phyloP scores from a whole-genome alignment of 2,888 invertebrate genomes.

The Silvanus unidentatus region DNA sequence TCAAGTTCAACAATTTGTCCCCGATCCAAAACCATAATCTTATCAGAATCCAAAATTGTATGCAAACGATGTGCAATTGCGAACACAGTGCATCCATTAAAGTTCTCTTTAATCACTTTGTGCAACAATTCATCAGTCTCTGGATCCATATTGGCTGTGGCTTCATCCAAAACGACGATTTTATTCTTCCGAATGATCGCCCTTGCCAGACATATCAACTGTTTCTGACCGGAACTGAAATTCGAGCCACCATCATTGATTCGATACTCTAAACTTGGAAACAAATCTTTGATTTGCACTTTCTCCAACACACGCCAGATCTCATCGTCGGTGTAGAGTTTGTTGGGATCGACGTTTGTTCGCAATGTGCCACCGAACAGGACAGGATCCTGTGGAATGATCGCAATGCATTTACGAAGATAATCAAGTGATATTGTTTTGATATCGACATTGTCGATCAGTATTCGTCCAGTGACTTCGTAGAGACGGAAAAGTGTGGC shows the following conservation, averaged over 20 bases:
- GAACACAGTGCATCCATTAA: constrained; percentile 50
- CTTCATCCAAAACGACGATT: constrained; percentile 52
- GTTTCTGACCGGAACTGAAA: constrained; percentile 52
- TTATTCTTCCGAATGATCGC: constrained; percentile 49
- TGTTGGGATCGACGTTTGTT: constrained; percentile 83
- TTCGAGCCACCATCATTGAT: constrained; percentile 22
- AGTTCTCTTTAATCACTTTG: constrained; percentile 49
- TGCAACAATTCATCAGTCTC: constrained; percentile 50
- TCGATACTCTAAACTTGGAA: constrained; percentile 52
- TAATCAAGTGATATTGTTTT: constrained; percentile 64
- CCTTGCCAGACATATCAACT: constrained; percentile 51
- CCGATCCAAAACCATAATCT: constrained; percentile 50
- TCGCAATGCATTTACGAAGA: constrained; percentile 68
- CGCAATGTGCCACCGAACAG: constrained; percentile 81
- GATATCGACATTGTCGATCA: constrained; percentile 73
- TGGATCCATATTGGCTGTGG: constrained; percentile 52
- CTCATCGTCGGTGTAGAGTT: constrained; percentile 65
- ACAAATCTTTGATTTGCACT: constrained; percentile 29
- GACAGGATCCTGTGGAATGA: constrained; percentile 81
- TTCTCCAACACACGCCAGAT: constrained; percentile 76
- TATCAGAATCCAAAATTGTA: constrained; percentile 53
- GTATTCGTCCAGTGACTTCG: constrained; percentile 67
- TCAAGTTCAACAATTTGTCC: constrained; percentile 41
- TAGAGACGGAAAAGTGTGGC: constrained; percentile 75
- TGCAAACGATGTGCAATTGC: constrained; percentile 44